A percentile compares a stretch with the other conserved stretches of the same genome.
These are phyloP conservation scores for Cephalopterus ornatus DNA, from an alignment of 2,113 vertebrate genomes.

Conservation along the genomic window DNA sequence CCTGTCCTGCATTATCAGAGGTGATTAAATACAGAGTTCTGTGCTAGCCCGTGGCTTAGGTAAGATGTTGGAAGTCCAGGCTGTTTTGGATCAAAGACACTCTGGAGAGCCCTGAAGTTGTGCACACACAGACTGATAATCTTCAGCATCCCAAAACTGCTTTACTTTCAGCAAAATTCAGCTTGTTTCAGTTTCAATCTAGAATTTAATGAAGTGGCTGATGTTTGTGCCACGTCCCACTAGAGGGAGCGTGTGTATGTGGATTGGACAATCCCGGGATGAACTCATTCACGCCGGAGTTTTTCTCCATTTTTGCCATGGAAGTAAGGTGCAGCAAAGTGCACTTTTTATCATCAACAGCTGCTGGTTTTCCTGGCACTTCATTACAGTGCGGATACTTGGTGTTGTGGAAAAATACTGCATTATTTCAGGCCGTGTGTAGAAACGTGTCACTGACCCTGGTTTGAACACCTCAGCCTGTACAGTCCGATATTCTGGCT, in stretches of 20 bases:
- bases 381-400: neutral
- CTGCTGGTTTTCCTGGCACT: neutral
- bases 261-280: neutral
- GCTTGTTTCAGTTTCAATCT: neutral
- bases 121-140: neutral
- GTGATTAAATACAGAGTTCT: neutral
- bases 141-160: neutral
- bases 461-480: neutral
- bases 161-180: neutral
- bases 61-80: neutral
- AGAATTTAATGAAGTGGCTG: neutral
- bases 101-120: neutral
- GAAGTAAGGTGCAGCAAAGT: neutral
- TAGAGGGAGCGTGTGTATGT: slow-evolving; percentile 5
- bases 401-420: neutral
- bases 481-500: neutral
- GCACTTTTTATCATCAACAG: neutral
- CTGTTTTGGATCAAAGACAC: neutral
- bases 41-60: neutral
- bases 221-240: neutral
- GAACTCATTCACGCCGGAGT: neutral
- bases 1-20: neutral
- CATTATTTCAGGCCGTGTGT: neutral
- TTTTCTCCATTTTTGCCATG: neutral
- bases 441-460: neutral